These are phyloP conservation scores for Lathamus discolor DNA, from an alignment of 2,113 vertebrate species.

Conservation along the genomic window DNA sequence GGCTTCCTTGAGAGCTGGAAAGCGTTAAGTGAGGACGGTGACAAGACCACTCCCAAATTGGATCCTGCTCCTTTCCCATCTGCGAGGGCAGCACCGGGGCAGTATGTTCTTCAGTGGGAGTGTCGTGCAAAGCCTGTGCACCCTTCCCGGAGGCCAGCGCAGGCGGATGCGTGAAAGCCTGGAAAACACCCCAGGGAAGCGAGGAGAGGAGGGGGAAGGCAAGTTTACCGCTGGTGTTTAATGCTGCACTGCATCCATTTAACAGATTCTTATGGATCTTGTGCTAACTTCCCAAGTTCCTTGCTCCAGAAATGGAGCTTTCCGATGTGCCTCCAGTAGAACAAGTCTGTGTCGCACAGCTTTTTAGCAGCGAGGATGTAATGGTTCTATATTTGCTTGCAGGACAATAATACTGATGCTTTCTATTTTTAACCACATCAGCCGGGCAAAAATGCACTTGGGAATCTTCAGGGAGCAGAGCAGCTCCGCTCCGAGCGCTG, in stretches of 20 bases:
- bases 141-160: background rate
- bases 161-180: background rate
- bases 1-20: background rate
- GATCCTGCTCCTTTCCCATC: background rate
- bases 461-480: background rate
- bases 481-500: background rate
- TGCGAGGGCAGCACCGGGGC: background rate
- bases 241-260: fast-evolving
- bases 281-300: background rate
- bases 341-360: background rate
- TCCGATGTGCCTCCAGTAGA: fast-evolving
- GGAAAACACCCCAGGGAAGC: background rate
- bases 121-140: background rate
- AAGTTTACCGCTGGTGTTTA: fast-evolving
- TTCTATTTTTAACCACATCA: slow-evolving; percentile 7
- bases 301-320: background rate
- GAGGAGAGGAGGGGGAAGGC: background rate
- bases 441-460: background rate
- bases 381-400: slow-evolving; percentile 4
- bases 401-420: background rate
- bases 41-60: background rate
- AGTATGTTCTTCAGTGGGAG: background rate
- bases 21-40: fast-evolving
- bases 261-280: background rate
- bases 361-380: background rate